Evolutionary conservation across 2,797 vertebrate species (phyloP).

Genomic region (Lemur catta): DNA sequence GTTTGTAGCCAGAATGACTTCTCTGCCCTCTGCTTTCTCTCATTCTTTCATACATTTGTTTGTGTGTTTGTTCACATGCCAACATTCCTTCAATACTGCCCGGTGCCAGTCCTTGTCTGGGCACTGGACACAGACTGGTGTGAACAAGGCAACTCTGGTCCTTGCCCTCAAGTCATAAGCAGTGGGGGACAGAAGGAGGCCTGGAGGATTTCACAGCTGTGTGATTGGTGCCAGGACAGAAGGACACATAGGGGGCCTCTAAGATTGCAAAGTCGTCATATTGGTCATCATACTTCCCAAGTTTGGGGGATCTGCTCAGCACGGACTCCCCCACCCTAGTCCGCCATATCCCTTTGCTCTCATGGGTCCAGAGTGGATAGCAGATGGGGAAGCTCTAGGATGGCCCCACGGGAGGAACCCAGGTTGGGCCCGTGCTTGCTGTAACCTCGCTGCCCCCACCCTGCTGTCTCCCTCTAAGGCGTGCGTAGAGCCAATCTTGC

Average conservation of each 20-base stretch:
- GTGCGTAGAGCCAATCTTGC: background rate
- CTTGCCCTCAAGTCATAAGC: background rate
- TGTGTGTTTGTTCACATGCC: background rate
- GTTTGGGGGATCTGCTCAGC: background rate
- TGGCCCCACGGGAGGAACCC: background rate
- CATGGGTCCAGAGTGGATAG: background rate
- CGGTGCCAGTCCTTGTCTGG: background rate
- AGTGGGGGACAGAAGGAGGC: background rate
- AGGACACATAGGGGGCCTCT: background rate
- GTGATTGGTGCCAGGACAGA: background rate
- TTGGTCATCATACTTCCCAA: background rate
- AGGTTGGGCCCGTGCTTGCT: background rate
- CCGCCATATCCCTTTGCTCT: background rate
- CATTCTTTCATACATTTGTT: background rate
- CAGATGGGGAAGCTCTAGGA: background rate
- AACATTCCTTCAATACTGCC: background rate
- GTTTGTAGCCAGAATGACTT: background rate
- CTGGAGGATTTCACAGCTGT: background rate
- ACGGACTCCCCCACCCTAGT: background rate
- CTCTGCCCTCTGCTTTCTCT: background rate
- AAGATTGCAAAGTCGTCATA: background rate
- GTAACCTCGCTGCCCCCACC: background rate
- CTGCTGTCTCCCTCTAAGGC: background rate
- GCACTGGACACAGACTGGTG: background rate
- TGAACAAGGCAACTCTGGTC: background rate